These are phyloP conservation scores for Nothura maculosa DNA, from an alignment of 2,797 vertebrate genomes.

Conservation along the genomic window DNA sequence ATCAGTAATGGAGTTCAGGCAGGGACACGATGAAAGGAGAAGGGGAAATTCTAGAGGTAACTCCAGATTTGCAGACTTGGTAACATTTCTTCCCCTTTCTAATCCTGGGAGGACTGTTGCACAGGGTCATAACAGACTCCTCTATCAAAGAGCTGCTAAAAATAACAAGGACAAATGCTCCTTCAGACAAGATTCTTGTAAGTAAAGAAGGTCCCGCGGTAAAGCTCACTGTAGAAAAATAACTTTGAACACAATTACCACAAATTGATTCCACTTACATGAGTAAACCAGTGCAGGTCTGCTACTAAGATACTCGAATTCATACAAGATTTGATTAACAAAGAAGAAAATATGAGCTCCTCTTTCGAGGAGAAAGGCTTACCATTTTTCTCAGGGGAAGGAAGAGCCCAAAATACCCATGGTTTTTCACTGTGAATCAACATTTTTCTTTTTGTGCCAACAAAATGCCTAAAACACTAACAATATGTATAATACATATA, in stretches of 20 bases:
- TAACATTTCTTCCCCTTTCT: background rate
- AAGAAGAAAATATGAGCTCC: background rate
- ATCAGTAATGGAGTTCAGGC: background rate
- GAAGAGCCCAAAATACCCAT: background rate
- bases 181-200: background rate
- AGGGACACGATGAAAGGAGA: background rate
- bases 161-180: accelerated
- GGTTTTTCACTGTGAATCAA: background rate
- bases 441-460: background rate
- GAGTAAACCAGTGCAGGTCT: background rate
- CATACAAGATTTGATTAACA: background rate
- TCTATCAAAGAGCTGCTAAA: background rate
- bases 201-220: background rate
- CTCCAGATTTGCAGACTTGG: background rate
- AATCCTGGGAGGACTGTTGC: background rate
- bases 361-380: background rate
- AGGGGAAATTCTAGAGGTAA: background rate
- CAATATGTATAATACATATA: too few relatives aligned
- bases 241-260: background rate
- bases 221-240: background rate
- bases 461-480: background rate
- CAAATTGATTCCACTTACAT: background rate
- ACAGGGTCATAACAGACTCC: background rate
- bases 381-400: background rate
- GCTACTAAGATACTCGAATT: background rate